Conservation (phyloP, 1,140 invertebrate genomes). For the Belonocnema kinseyi region DNA sequence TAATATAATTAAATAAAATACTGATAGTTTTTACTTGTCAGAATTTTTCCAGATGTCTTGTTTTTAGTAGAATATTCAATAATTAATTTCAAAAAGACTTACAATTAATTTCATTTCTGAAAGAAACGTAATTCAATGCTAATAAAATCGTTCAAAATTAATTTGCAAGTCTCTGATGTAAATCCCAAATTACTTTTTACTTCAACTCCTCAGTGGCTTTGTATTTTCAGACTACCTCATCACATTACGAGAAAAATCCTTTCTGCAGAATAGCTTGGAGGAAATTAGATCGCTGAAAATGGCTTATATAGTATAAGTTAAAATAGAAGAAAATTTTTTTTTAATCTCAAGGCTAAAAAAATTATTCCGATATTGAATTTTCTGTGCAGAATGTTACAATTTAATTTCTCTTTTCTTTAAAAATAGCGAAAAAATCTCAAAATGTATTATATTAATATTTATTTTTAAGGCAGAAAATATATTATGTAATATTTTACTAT, state of each 20-base stretch:
- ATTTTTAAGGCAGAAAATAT: no score
- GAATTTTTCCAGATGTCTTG: no score
- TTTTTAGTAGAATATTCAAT: no score
- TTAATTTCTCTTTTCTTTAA: no score
- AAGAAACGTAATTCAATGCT: background rate
- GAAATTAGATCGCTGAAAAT: constrained; percentile 17
- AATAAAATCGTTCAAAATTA: background rate
- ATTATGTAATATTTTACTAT: no score
- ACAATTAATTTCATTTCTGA: no score
- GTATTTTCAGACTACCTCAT: background rate
- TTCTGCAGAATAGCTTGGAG: background rate
- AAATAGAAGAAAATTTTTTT: background rate
- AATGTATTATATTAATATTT: no score
- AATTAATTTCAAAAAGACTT: no score
- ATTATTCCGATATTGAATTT: background rate
- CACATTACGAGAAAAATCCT: background rate
- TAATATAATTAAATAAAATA: no score
- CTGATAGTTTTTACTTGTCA: no score
- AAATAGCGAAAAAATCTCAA: no score
- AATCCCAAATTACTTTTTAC: background rate
- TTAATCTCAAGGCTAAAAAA: background rate
- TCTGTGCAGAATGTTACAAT: background rate
- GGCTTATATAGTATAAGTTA: background rate
- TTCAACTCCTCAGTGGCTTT: background rate
- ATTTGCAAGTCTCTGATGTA: constrained; percentile 1